Evolutionary conservation across 1,140 invertebrate species (phyloP), one percentile per base, ranked within the genome.

Genomic region (Telenomus remus): DNA sequence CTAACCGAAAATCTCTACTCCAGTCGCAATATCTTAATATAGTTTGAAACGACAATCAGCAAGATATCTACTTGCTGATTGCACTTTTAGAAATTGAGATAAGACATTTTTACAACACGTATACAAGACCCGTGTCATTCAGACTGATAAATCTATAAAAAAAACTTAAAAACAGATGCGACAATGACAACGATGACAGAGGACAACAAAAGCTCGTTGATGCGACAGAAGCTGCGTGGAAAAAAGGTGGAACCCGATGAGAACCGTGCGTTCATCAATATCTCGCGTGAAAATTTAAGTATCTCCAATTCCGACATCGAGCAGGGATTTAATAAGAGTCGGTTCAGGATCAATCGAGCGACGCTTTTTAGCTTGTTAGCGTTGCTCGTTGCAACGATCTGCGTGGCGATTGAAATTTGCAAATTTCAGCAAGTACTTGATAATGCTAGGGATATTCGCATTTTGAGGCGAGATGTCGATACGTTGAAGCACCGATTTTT

Each of bases 251-350:
- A 42, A 0, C 76, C 70, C 1, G 83, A 87, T 4, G 85, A 88
- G 43, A 63, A 59, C 0, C 74, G 81, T 0, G 82, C 86, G 0
- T 87, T 88, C 54, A 54, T 87, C 0, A 83, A 81, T 54, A 81
- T 87, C 51, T 87, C 85, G 4, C 80, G 85, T 0, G 87, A 87
- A 43, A 87, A 87, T 57, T 49, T 87, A 14, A 86, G 78, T 19
- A 81, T 87, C 9, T 84, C 84, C 0, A 75, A 85, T 4, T 81
- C 81, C 0, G 85, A 87, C 5, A 51, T 87, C 0, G 86, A 88
- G 9, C 82, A 83, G 27, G 81, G 81, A 0, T 83, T 84, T 27
- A 83, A 80, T 12, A 80, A 75, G 39, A 54, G 72, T 1, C 63
- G 70, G 27, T 78, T 79, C 0, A 63, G 68, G 12, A 68, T 78